Evolutionary conservation across 2,888 invertebrate species (phyloP), one percentile per base, ranked within the genome.

Genomic region (Tricholauxania praeusta): DNA sequence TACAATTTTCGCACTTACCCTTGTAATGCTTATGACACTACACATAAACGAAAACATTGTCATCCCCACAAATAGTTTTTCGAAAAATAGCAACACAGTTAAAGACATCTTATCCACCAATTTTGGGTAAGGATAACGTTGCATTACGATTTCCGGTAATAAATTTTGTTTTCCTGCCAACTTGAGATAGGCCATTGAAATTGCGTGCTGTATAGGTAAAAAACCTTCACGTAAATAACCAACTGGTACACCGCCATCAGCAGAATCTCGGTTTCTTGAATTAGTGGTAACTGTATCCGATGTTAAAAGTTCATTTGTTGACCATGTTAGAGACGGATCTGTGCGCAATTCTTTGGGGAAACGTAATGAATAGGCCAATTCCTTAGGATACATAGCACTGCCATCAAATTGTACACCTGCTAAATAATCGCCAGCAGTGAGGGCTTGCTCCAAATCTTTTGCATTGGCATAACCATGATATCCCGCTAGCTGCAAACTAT

Each of bases 101-200:
- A 0, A 28, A 2, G 28, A 4, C 4, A 28, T 28, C 28, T 28
- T 28, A 28, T 28, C 28, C 28, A 28, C 28, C 4, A 28, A 28
- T 28, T 3, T 4, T 28, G 28, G 93, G 84, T 94, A 94, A 0
- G 96, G 94, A 85, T 91, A 94, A 68, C 95, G 89, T 86, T 81
- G 80, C 85, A 86, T 76, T 6, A 73, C 22, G 17, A 87, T 76
- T 0, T 80, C 74, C 0, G 87, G 87, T 48, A 87, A 32, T 1
- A 10, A 3, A 0, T 7, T 22, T 0, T n/a, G 49, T 3, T 19
- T n/a, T 6, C 79, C 66, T 39, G 80, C 82, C 12, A 77, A 75
- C 14, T 78, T 79, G 1, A 85, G 57, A 67, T 79, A 86, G 84
- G 89, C 85, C 76, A 85, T 85, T 72, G 89, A 89, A 1, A 92